A percentile compares a stretch with the other conserved stretches of the same genome.
These are phyloP conservation scores for Marcusenius ussheri DNA, from an alignment of 2,113 vertebrate genomes.

Conservation along the genomic window DNA sequence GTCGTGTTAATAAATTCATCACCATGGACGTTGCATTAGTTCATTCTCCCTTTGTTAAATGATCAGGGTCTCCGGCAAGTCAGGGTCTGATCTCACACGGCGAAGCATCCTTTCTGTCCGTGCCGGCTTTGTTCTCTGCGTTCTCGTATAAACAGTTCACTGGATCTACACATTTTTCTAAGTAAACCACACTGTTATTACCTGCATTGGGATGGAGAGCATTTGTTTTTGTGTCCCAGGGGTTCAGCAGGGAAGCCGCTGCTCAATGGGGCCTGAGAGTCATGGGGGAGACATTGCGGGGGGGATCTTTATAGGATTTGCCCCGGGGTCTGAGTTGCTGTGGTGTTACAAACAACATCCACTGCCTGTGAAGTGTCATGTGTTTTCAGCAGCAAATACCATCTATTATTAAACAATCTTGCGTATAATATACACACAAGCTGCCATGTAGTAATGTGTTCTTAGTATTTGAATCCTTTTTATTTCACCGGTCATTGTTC, in stretches of 20 bases:
- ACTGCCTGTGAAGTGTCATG: background rate
- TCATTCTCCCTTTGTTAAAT: background rate
- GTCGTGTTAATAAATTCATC: background rate
- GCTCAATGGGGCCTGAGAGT: background rate
- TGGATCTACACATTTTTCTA: slow-evolving; percentile 35
- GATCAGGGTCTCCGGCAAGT: background rate
- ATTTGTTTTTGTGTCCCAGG: background rate
- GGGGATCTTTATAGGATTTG: background rate
- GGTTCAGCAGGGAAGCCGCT: background rate
- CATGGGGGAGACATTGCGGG: background rate
- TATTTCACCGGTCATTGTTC: background rate
- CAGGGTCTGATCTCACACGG: background rate
- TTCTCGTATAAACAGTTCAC: slow-evolving; percentile 26
- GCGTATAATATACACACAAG: background rate
- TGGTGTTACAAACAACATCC: background rate
- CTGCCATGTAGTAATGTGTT: background rate
- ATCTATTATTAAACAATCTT: background rate
- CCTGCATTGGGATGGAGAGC: background rate
- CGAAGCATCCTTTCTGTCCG: background rate
- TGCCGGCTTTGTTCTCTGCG: background rate
- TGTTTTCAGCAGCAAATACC: background rate
- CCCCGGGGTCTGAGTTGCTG: background rate
- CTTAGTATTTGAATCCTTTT: background rate
- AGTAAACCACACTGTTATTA: background rate
- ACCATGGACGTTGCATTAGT: background rate